Percentiles rank a stretch among this genome's conserved stretches.
These are phyloP conservation scores for Hydractinia echinata DNA, from an alignment of 30 jellyfish, hydroid and myxozoan species.

Conservation along the genomic window DNA sequence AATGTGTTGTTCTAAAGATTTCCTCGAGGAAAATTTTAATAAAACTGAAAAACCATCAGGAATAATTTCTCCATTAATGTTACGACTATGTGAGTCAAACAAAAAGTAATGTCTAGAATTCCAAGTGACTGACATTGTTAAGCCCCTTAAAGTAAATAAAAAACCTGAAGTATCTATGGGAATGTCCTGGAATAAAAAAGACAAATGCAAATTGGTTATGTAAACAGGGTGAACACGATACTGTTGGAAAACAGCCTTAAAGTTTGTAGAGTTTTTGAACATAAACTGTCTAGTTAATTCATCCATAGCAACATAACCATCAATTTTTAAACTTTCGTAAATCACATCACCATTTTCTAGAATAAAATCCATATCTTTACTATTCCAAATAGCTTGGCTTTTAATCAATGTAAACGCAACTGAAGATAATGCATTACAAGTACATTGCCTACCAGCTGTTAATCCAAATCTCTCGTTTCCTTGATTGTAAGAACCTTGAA, in stretches of 20 bases:
- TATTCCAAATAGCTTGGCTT: background rate
- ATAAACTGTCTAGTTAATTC: background rate
- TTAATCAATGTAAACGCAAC: conserved; percentile 1
- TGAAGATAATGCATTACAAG: conserved; percentile 17
- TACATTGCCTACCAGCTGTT: conserved; percentile 34
- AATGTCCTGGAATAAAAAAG: background rate
- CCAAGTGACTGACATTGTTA: background rate
- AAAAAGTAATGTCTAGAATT: background rate
- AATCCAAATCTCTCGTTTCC: conserved; percentile 27
- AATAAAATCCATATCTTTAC: conserved; percentile 13
- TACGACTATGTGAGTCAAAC: conserved; percentile 31
- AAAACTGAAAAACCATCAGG: conserved; percentile 25
- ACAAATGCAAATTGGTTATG: no score
- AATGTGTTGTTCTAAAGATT: background rate
- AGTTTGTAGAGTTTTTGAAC: no score
- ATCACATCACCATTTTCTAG: conserved; percentile 14
- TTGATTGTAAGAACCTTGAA: conserved; percentile 24
- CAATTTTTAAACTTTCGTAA: background rate
- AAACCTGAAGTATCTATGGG: background rate
- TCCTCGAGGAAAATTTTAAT: background rate
- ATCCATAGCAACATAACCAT: background rate
- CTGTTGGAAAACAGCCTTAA: no score
- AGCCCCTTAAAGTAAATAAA: conserved; percentile 19
- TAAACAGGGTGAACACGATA: no score
- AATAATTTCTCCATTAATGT: background rate